Conservation (phyloP, 2,888 invertebrate species). For the Didymodactylos carnosus region DNA sequence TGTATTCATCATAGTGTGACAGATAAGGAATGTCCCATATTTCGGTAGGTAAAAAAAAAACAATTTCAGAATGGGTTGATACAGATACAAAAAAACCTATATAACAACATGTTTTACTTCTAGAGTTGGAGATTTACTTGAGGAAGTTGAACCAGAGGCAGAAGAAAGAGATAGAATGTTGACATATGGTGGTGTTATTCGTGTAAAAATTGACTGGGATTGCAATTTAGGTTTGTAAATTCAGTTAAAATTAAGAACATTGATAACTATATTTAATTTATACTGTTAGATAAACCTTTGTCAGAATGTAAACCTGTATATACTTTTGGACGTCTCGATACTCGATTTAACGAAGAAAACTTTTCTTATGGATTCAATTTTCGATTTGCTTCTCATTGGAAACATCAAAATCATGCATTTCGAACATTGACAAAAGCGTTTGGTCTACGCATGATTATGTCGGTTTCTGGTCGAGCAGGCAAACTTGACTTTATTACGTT, state of each 20-base stretch:
- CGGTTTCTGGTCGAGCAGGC: conserved; percentile 33
- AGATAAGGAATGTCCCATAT: conserved; percentile 35
- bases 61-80: conserved; percentile 30
- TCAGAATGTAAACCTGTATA: conserved; percentile 36
- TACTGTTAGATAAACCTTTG: conserved; percentile 31
- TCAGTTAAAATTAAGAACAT: too few species aligned
- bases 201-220: conserved; percentile 36
- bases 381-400: conserved; percentile 25
- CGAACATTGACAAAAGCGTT: conserved; percentile 36
- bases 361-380: conserved; percentile 18
- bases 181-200: conserved; percentile 35
- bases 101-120: conserved; percentile 36
- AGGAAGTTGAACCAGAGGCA: conserved; percentile 18
- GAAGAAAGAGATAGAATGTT: conserved; percentile 15
- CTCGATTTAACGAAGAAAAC: neutral
- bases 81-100: conserved; percentile 20
- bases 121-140: conserved; percentile 30
- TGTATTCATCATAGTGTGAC: conserved; percentile 21
- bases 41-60: too few species aligned
- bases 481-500: conserved; percentile 38
- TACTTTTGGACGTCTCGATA: conserved; percentile 35
- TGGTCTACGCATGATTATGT: conserved; percentile 37
- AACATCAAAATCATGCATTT: conserved; percentile 17
- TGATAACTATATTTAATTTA: too few species aligned
- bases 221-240: too few species aligned